These are phyloP conservation scores for Taeniopygia guttata DNA, from an alignment of 2,797 vertebrate genomes.

Conservation along the genomic window DNA sequence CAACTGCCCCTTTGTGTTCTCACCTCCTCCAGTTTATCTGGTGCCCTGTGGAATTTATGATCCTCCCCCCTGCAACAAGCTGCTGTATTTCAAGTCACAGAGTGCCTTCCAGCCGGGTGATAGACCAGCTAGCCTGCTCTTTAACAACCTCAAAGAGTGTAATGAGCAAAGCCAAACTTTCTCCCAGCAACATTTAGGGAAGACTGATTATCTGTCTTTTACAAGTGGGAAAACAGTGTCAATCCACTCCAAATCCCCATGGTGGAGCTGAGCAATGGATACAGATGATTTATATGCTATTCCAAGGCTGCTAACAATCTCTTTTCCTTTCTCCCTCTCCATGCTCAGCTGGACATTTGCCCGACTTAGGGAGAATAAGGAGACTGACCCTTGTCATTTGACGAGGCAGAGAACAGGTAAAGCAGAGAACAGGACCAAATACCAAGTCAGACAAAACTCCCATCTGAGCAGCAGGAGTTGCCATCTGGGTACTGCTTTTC, in stretches of 20 bases:
- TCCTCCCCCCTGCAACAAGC: neutral
- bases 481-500: neutral
- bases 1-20: conserved; percentile 26
- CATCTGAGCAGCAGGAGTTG: neutral
- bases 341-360: neutral
- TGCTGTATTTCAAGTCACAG: neutral
- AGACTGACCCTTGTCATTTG: neutral
- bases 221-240: neutral
- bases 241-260: neutral
- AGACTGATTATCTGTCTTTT: neutral
- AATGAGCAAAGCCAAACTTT: conserved; percentile 20
- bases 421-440: neutral
- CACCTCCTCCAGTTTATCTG: conserved; percentile 22
- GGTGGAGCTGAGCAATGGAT: neutral
- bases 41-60: conserved; percentile 19
- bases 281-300: neutral
- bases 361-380: neutral
- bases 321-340: neutral
- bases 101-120: neutral
- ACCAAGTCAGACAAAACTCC: neutral
- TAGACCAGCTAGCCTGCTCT: neutral
- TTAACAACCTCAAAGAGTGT: neutral
- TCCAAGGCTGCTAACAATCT: neutral
- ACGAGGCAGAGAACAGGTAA: neutral
- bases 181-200: conserved; percentile 9